Percentiles rank a stretch among this genome's conserved stretches.
phyloP scores from a whole-genome alignment of 37 sponge, comb jelly and placozoan species.

The Agelas oroides region DNA sequence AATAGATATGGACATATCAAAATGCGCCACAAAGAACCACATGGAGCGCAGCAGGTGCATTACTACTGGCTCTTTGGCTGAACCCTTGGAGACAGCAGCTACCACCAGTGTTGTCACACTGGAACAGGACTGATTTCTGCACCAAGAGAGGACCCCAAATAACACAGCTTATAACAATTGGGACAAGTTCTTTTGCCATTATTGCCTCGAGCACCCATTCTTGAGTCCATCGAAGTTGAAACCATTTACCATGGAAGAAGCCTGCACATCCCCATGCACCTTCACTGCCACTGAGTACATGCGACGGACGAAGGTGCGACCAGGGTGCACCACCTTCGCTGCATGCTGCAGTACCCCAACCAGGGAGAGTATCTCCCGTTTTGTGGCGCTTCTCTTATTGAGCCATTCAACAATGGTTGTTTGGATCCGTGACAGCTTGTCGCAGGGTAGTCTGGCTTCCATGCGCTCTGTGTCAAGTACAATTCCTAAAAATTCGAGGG shows the following conservation, averaged over 20 bases:
- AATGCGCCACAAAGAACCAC: conserved; percentile 6
- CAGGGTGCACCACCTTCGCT: conserved; percentile 16
- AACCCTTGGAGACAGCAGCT: neutral
- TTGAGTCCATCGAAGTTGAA: conserved; percentile 13
- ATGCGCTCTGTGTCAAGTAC: conserved; percentile 17
- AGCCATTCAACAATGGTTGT: neutral
- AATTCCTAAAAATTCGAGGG: conserved; percentile 36
- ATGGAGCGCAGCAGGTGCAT: conserved; percentile 23
- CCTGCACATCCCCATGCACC: conserved; percentile 48
- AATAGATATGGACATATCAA: neutral
- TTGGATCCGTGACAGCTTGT: conserved; percentile 3
- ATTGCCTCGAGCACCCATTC: neutral
- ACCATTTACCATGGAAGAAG: conserved; percentile 24
- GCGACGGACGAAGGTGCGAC: neutral
- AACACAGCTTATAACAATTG: neutral
- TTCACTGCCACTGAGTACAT: neutral
- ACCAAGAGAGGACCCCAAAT: conserved; percentile 6
- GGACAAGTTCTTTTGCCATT: conserved; percentile 21
- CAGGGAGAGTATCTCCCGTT: conserved; percentile 12
- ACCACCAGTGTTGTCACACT: conserved; percentile 18
- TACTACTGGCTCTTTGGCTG: neutral
- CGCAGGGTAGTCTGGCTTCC: conserved; percentile 2
- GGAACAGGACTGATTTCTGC: neutral
- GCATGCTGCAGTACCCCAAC: conserved; percentile 46
- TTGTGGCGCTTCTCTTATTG: neutral